Conservation (phyloP, 2,113 vertebrate species). For the Pheucticus melanocephalus region DNA sequence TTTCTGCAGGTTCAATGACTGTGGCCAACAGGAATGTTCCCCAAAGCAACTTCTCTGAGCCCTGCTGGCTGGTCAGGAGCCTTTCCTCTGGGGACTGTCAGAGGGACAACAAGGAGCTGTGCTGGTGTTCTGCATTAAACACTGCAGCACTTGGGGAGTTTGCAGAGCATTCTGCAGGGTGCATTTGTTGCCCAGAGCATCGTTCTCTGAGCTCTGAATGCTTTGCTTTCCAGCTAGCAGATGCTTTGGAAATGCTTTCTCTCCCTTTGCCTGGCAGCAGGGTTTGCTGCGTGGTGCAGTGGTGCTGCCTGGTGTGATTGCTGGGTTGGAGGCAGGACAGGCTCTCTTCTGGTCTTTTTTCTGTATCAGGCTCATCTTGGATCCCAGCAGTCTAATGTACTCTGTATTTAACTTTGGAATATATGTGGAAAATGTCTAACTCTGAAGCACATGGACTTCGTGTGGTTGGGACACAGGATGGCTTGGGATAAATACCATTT, state of each 20-base stretch:
- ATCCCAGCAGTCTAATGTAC: not conserved
- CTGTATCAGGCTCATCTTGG: not conserved
- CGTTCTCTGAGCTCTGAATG: not conserved
- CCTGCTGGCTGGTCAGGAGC: not conserved
- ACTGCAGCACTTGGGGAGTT: rapidly evolving
- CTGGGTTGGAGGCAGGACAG: not conserved
- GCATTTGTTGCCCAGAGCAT: not conserved
- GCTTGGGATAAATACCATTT: not conserved
- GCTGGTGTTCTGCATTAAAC: not conserved
- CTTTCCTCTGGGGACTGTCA: not conserved
- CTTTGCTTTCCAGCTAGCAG: not conserved
- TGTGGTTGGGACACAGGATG: not conserved
- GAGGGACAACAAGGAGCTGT: not conserved
- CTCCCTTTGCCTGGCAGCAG: not conserved
- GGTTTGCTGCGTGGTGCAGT: not conserved
- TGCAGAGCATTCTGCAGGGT: not conserved
- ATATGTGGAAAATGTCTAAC: not conserved
- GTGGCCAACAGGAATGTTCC: not conserved
- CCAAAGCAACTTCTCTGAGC: not conserved
- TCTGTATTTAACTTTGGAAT: not conserved
- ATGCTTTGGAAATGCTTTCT: not conserved
- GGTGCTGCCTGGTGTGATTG: not conserved
- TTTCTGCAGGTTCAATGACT: not conserved
- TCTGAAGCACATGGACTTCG: not conserved
- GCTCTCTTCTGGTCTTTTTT: not conserved